Evolutionary conservation across 2,888 invertebrate species (phyloP), one percentile per base, ranked within the genome.

Genomic region (Pachycephus smyrnensis): DNA sequence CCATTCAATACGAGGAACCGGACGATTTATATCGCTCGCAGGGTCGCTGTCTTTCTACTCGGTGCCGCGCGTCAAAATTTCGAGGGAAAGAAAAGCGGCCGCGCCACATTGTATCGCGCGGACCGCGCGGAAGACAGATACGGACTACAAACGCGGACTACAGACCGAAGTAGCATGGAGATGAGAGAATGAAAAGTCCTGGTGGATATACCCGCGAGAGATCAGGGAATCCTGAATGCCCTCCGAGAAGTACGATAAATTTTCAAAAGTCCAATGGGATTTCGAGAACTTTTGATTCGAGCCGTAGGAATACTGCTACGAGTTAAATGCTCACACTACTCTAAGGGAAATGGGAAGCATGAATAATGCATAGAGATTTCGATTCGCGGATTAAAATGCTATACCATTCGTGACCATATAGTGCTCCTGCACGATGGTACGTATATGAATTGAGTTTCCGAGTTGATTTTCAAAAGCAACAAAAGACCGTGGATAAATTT

Each of bases 331-430:
- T 2, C 9, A 9, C 23, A n/a, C n/a, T n/a, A n/a, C 9, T 73
- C 35, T 37, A 36, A 32, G 76, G 36, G 76, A 75, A 76, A 74
- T 78, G 83, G 82, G 80, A 84, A 82, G 83, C 86, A 88, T 90
- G 90, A 90, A 90, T 90, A 88, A 90, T 90, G 90, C 90, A 90
- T 90, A 86, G 89, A 89, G 89, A 89, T 89, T 90, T 90, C 90
- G 90, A 91, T 91, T 91, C 90, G 88, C 89, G 90, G 89, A 90
- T 89, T 89, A 90, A 55, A 89, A 86, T 86, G n/a, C 36, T 68
- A 33, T 73, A 55, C 1, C 30, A 55, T 36, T 15, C 68, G 68
- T 15, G 68, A 68, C 68, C 23, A 4, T 68, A n/a, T 15, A n/a
- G 71, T 12, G 12, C 15, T 71, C 71, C 71, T 1, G 1, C 12